Percentiles rank a stretch among this genome's conserved stretches.
Conservation (phyloP, 1,140 invertebrate genomes). For the Papilio polytes region DNA sequence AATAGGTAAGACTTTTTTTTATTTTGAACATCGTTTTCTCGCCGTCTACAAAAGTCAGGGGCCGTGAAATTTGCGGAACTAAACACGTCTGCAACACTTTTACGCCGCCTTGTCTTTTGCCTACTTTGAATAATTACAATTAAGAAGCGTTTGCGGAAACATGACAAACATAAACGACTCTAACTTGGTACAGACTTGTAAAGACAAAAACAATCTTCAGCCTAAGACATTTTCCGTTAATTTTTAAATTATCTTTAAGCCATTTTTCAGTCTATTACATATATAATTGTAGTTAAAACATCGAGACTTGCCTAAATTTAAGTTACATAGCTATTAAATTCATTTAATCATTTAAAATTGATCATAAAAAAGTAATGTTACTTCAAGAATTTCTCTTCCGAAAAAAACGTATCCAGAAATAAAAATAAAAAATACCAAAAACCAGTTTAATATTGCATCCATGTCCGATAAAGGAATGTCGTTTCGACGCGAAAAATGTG, state of each 20-base stretch:
- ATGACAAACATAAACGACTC: background rate
- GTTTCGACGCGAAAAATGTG: constrained; percentile 13
- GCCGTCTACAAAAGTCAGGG: background rate
- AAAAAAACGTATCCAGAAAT: background rate
- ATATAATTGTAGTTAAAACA: too few species aligned
- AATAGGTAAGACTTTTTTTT: background rate
- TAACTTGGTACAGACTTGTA: background rate
- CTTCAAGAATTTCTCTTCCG: background rate
- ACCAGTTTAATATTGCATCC: constrained; percentile 3
- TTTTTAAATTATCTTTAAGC: too few species aligned
- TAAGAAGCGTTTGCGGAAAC: constrained; percentile 1
- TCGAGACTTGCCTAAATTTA: too few species aligned
- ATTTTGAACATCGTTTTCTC: constrained; percentile 14
- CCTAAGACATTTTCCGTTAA: too few species aligned
- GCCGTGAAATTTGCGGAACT: constrained; percentile 37
- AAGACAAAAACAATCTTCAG: too few species aligned
- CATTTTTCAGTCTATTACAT: too few species aligned
- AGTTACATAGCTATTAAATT: background rate
- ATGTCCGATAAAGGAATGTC: constrained; percentile 26
- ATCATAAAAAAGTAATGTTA: background rate
- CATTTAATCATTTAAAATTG: background rate
- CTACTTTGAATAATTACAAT: constrained; percentile 29
- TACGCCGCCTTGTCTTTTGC: constrained; percentile 22
- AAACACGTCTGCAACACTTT: constrained; percentile 35
- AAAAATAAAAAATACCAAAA: background rate